Evolutionary conservation across 2,797 vertebrate species (phyloP), one percentile per base, ranked within the genome.

Genomic region (Melanotaenia nigrans): DNA sequence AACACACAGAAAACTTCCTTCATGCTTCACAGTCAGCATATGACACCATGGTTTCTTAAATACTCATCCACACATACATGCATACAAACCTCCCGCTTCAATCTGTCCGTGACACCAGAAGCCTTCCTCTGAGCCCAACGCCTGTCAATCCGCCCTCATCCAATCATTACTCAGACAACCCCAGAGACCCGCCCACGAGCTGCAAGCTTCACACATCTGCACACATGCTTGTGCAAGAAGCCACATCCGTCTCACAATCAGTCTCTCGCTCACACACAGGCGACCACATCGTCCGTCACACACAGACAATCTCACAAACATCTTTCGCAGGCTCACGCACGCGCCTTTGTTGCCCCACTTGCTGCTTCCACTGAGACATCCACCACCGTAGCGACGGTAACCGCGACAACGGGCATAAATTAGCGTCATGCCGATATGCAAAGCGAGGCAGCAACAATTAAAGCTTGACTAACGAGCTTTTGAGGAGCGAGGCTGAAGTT

Each of bases 381-480:
- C 82, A 71, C 83, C 79, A 59, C 85, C 56, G 75, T 86, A 78
- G 91, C 62, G 79, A 92, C 85, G 79, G 91, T 92, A 90, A 92
- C 92, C 88, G 84, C 87, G 87, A 87, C 90, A 90, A 92, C 89
- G 68, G 86, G 92, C 92, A 94, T 94, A 93, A 93, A 94, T 94
- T 93, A 93, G 90, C 85, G 89, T 93, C 88, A 92, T 83, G 85
- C 90, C 71, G 73, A 91, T 93, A 94, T 94, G 92, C 93, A 94
- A 94, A 94, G 85, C 56, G 67, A 92, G 89, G 78, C 84, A 90
- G 92, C 90, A 91, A 93, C 93, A 94, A 95, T 95, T 93, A 94
- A 94, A 94, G 92, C 90, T 92, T 93, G 92, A 94, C 94, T 94
- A 94, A 95, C 87, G 90, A 94, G 92, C 91, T 94, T 94, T 93